Conservation (phyloP, 1,140 invertebrate species). For the Acromyrmex charruanus region DNA sequence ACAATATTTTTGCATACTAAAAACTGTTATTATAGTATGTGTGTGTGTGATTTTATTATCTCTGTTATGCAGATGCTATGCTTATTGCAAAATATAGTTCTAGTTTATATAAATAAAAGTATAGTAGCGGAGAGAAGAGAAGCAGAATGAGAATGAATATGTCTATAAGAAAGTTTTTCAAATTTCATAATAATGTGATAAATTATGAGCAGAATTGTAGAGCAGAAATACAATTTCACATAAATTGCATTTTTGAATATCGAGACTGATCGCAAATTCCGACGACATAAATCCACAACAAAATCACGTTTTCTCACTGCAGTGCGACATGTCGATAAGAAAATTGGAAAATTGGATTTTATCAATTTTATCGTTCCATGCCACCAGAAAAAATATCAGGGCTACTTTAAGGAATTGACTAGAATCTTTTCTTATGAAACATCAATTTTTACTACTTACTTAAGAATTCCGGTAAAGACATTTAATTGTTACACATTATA, state of each 20-base stretch:
- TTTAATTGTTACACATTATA: background rate
- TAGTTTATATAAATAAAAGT: background rate
- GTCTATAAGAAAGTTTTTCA: slow-evolving; percentile 1
- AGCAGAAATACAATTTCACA: background rate
- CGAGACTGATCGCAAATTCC: slow-evolving; percentile 28
- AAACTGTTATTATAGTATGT: background rate
- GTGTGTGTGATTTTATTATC: background rate
- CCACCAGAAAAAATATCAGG: slow-evolving; percentile 37
- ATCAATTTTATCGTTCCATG: slow-evolving; percentile 47
- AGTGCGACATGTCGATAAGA: slow-evolving; percentile 44
- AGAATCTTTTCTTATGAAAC: background rate
- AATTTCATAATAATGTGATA: slow-evolving; percentile 30
- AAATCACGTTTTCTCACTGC: slow-evolving; percentile 47
- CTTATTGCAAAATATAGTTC: background rate
- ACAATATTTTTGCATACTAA: background rate
- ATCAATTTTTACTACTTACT: background rate
- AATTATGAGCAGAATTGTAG: slow-evolving; percentile 19
- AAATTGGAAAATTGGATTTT: slow-evolving; percentile 76
- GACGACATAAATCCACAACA: slow-evolving; percentile 49
- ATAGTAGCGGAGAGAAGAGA: background rate
- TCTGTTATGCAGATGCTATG: background rate
- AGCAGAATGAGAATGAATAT: background rate
- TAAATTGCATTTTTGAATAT: slow-evolving; percentile 41
- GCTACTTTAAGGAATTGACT: slow-evolving; percentile 38
- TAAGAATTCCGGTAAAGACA: background rate